Percentiles rank a stretch among this genome's conserved stretches.
Evolutionary conservation across 2,797 vertebrate genomes (phyloP).

Genomic region (Iguana delicatissima): DNA sequence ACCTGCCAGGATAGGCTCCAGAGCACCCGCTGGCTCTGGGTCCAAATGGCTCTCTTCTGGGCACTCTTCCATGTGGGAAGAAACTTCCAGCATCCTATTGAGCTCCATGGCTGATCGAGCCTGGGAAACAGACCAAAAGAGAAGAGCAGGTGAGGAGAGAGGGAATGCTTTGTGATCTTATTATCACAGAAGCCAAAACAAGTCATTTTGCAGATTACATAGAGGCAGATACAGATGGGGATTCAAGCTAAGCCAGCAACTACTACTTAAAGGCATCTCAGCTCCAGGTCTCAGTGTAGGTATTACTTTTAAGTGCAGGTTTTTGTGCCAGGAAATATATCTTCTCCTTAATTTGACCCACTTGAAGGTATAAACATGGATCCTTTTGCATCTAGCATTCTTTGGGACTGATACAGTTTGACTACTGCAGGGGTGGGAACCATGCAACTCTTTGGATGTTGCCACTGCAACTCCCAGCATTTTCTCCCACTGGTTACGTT

Average conservation of each 20-base stretch:
- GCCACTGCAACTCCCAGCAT: no score
- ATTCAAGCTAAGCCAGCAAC: background rate
- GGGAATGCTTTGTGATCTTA: background rate
- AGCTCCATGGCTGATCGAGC: conserved; percentile 46
- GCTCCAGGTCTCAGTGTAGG: background rate
- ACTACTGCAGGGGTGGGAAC: background rate
- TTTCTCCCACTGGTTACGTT: no score
- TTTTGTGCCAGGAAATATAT: background rate
- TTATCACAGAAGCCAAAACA: background rate
- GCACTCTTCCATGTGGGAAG: conserved; percentile 20
- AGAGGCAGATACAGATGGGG: no score
- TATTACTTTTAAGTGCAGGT: background rate
- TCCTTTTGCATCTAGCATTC: background rate
- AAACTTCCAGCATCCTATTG: conserved; percentile 32
- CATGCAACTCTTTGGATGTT: background rate
- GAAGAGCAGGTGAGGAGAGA: background rate
- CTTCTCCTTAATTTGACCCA: background rate
- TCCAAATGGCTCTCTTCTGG: conserved; percentile 59
- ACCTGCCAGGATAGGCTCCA: background rate
- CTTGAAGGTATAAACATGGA: background rate
- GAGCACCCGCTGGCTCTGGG: conserved; percentile 18
- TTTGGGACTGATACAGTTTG: background rate
- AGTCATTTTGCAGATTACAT: background rate
- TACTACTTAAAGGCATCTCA: background rate
- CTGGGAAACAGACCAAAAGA: conserved; percentile 36